phyloP scores from a whole-genome alignment of 2,113 vertebrate species.

The Danionella cerebrum region DNA sequence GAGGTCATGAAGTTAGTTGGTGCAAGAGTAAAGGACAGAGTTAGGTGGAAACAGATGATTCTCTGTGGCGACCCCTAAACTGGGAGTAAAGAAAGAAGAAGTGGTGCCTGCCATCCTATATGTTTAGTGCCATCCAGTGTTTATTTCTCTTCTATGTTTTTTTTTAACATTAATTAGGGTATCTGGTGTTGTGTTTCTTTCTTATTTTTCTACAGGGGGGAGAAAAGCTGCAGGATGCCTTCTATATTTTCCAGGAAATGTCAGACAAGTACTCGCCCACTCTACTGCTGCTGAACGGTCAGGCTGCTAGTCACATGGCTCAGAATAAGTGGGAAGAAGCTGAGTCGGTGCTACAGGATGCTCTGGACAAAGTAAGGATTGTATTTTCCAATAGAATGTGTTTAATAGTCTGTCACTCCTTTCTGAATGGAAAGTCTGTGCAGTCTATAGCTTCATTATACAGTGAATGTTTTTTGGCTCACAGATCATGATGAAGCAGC shows the following conservation, averaged over 20 bases:
- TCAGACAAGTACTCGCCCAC: constrained; percentile 86
- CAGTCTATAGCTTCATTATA: no score
- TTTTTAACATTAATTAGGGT: not conserved
- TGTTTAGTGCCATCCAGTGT: no score
- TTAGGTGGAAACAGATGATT: no score
- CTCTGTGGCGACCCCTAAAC: no score
- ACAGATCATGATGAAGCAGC: no score
- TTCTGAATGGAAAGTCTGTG: no score
- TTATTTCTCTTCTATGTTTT: no score
- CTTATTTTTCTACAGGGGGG: constrained; percentile 69
- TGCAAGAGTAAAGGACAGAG: no score
- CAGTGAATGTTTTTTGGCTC: no score
- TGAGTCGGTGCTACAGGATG: constrained; percentile 82
- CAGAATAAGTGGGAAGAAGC: constrained; percentile 94
- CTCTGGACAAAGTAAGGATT: constrained; percentile 72
- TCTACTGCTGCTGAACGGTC: constrained; percentile 84
- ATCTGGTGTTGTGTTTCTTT: not conserved
- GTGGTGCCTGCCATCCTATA: no score
- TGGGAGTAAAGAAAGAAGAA: no score
- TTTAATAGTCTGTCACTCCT: not conserved
- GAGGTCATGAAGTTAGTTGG: no score
- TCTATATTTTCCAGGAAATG: constrained; percentile 98
- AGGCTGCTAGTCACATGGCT: constrained; percentile 85
- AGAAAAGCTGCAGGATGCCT: constrained; percentile 92
- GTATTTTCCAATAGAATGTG: not conserved